Evolutionary conservation across 2,113 vertebrate genomes (phyloP).

Genomic region (Phoenicopterus ruber): DNA sequence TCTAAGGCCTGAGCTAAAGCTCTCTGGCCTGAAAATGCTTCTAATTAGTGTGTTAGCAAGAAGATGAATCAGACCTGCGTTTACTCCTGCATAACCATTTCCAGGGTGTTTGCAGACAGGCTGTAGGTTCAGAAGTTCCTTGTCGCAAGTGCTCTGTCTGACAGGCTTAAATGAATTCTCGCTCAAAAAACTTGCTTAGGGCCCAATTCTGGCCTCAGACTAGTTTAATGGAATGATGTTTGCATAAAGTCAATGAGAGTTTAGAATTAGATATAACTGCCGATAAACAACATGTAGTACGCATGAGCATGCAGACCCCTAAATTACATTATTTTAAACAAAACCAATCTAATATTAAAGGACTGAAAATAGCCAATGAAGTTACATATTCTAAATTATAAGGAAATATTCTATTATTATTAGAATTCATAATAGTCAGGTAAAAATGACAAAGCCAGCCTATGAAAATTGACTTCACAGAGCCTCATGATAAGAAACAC

Average conservation of each 20-base stretch:
- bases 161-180: background rate
- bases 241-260: background rate
- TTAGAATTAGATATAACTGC: background rate
- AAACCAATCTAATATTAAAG: background rate
- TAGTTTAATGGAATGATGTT: background rate
- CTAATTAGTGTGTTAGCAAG: background rate
- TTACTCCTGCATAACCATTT: background rate
- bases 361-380: background rate
- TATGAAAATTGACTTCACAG: background rate
- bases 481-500: background rate
- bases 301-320: background rate
- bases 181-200: background rate
- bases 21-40: background rate
- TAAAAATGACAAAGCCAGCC: background rate
- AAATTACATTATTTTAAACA: background rate
- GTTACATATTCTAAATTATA: background rate
- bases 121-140: background rate
- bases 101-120: background rate
- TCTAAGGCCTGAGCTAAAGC: background rate
- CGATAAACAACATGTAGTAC: background rate
- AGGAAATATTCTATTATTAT: background rate
- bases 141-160: background rate
- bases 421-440: background rate
- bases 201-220: background rate
- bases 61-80: background rate